Base-by-base conservation (phyloP, 2,888 invertebrate species). In the Fissipunctia ypsillon region DNA sequence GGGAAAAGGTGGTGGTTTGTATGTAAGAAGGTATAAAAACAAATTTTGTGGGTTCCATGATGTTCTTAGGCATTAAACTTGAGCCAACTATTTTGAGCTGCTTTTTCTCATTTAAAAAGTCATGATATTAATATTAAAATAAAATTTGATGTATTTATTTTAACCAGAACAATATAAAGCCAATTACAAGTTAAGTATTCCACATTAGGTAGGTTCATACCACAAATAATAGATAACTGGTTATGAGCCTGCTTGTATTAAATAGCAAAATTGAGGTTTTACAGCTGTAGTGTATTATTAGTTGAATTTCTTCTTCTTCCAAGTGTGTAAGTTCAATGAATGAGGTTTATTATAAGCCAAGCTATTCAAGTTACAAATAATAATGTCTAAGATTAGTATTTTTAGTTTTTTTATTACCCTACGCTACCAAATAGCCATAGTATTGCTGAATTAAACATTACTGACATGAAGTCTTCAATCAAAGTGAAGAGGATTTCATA, bases 231-330 rank as follows among this genome's bases (percentile, higher is more conserved):
- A 28, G 61, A 5, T 43, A 22, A 14, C 22, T 9, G 3, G 19
- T 38, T 19, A 3, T 19, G 28, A 43, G 52, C 60, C 61, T 73
- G 4, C 19, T 31, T 6, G 16, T 56, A 22, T 3, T 48, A 5
- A 48, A 73, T 72, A 73, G 63, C 73, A 73, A 73, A 6, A 38
- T 25, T 45, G 28, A 6, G 0, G n/a, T 45, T 48, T 54, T 45
- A 35, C 12, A 7, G n/a, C 22, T 50, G 5, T 7, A 6, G 16
- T 7, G 1, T 25, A 14, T 3, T 16, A 28, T 25, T 43, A 45
- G 35, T 16, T 22, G 38, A 48, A 25, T 19, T 31, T 25, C 9
- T 43, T 25, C 9, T 43, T 28, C 14, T 56, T 16, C 2, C 4
- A 43, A 16, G 10, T 31, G 16, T 9, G 1, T 22, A 12, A 14